Percentiles rank a stretch among this genome's conserved stretches.
Evolutionary conservation across 2,797 vertebrate species (phyloP).

Genomic region (Rhinatrema bivittatum): DNA sequence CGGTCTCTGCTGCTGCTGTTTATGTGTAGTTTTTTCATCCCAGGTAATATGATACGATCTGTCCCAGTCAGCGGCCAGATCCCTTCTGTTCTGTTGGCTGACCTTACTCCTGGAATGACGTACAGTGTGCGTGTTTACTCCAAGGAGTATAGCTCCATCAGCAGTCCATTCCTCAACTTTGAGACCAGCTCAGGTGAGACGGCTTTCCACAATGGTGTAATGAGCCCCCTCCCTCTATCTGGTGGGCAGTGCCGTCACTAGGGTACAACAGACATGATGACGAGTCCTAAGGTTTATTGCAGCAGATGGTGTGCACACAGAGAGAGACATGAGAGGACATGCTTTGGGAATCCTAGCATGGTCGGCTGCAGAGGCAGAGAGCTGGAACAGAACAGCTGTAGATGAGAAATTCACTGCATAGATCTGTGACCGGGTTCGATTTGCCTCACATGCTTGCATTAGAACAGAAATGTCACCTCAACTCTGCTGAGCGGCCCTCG

Average conservation of each 20-base stretch:
- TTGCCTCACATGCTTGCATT: too few species aligned
- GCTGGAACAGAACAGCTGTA: too few species aligned
- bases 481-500: too few species aligned
- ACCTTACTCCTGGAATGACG: constrained; percentile 82
- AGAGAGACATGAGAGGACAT: too few species aligned
- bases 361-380: too few species aligned
- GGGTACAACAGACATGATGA: too few species aligned
- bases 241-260: constrained; percentile 21
- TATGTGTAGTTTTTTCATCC: constrained; percentile 85
- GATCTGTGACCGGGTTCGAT: too few species aligned
- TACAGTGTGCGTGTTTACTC: constrained; percentile 94
- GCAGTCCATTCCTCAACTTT: constrained; percentile 81
- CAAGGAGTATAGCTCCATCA: constrained; percentile 77
- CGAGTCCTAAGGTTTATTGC: too few species aligned
- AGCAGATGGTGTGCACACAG: too few species aligned
- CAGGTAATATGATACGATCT: constrained; percentile 81
- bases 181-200: constrained; percentile 96
- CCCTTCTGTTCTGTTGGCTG: constrained; percentile 73
- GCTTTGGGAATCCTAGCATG: too few species aligned
- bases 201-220: constrained; percentile 34
- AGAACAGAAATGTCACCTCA: too few species aligned
- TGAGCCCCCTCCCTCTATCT: constrained; percentile 18
- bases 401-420: too few species aligned
- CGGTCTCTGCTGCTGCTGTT: constrained; percentile 49
- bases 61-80: constrained; percentile 70